Percentiles rank a stretch among this genome's conserved stretches.
Evolutionary conservation across 2,888 invertebrate genomes (phyloP).

Genomic region (Volucella zonaria): DNA sequence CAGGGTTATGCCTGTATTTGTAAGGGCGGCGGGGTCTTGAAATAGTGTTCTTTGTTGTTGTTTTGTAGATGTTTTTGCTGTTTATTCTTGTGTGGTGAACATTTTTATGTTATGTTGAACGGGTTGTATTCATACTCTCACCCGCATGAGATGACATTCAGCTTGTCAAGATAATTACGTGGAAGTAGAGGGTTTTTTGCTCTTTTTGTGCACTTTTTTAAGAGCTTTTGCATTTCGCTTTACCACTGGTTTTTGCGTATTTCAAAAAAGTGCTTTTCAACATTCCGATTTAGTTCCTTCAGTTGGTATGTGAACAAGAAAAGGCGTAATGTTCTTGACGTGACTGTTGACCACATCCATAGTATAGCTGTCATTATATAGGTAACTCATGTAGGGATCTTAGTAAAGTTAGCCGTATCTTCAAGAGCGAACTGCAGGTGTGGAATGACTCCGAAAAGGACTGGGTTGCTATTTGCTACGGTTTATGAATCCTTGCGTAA

Average conservation of each 20-base stretch:
- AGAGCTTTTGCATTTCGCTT: slow-evolving; percentile 7
- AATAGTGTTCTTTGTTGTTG: not conserved
- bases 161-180: not conserved
- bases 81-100: not conserved
- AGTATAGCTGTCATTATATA: not conserved
- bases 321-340: not conserved
- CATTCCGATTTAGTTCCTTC: not conserved
- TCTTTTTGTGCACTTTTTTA: not conserved
- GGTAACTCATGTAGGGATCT: not conserved
- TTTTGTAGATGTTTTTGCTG: not conserved
- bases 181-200: not conserved
- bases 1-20: not conserved
- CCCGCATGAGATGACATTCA: slow-evolving; percentile 9
- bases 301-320: not conserved
- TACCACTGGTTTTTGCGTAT: slow-evolving; percentile 20
- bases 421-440: too few relatives aligned
- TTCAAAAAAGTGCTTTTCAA: slow-evolving; percentile 21
- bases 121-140: not conserved
- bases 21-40: not conserved
- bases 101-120: not conserved
- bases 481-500: too few relatives aligned
- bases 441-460: too few relatives aligned
- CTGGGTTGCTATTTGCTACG: too few relatives aligned
- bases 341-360: slow-evolving; percentile 25
- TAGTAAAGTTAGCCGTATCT: not conserved